Evolutionary conservation across 2,113 vertebrate species (phyloP).

Genomic region (Helogale parvula): DNA sequence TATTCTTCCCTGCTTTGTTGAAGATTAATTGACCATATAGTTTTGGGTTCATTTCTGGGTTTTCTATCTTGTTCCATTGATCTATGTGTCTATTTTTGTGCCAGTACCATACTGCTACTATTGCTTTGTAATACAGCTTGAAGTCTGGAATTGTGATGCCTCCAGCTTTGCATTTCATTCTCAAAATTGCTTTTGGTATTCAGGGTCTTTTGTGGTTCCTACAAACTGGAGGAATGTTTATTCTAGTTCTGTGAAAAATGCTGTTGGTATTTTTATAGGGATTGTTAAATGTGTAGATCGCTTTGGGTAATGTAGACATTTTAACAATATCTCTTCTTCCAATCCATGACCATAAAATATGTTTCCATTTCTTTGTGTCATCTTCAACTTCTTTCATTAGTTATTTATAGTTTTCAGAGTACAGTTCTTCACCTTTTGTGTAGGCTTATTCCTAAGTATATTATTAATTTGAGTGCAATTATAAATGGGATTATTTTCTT

Average conservation of each 20-base stretch:
- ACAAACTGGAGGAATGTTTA: neutral
- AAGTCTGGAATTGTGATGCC: neutral
- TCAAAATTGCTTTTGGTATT: neutral
- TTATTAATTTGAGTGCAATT: neutral
- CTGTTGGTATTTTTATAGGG: neutral
- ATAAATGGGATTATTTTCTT: neutral
- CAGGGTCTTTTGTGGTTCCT: neutral
- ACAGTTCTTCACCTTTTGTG: neutral
- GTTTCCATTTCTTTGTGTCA: neutral
- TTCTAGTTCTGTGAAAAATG: neutral
- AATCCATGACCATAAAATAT: neutral
- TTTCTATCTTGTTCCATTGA: neutral
- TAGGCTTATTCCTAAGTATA: neutral
- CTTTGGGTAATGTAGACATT: neutral
- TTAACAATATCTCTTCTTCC: neutral
- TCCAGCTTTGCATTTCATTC: neutral
- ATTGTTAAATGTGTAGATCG: neutral
- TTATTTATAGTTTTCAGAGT: neutral
- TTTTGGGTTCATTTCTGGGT: neutral
- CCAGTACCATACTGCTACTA: neutral
- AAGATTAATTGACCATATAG: too few relatives aligned
- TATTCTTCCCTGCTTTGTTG: too few relatives aligned
- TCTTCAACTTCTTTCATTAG: neutral
- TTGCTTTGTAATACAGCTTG: neutral
- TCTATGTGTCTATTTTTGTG: neutral